Base-by-base conservation (phyloP, 2,113 vertebrate species). In the Mobula hypostoma region DNA sequence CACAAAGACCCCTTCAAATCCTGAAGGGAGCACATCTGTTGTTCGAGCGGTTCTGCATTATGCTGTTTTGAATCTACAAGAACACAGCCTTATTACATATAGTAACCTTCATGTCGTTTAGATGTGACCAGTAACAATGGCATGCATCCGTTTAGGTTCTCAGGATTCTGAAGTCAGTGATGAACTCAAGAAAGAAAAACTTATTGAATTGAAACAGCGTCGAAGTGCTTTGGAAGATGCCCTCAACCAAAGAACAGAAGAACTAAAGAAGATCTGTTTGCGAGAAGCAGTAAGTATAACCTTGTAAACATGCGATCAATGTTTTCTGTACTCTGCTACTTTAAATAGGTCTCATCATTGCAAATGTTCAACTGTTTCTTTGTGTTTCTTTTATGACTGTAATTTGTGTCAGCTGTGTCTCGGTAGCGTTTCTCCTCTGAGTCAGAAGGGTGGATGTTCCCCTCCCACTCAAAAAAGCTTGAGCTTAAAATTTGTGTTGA, bases 111-210 rank as follows among this genome's bases (percentile, higher is more conserved):
- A 58, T 7, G 12, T 74, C 40, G 48, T 7, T 48, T 56, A 3
- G 70, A 76, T 76, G 70, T 56, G 32, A 56, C 36, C 29, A 56
- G 7, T 93, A 93, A 56, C 72, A 48, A 93, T 74, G 48, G 24
- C 72, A 21, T 93, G 91, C n/a, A 0, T 95, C 95, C 82, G 95
- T 94, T 32, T 95, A 99, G 98, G 97, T 95, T 99, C 99, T 94
- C 97, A 97, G 76, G 99, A 99, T 95, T 98, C 98, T 0, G 98
- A 99, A 95, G 96, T 97, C 70, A 98, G 96, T 0, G 98, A 99
- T 94, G 98, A 99, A 70, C 98, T 98, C 94, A 99, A 98, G 96
- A 98, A 98, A 94, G 98, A 99, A 95, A 99, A 99, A 95, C 97
- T 99, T 0, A 96, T 96, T 1, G 98, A 99, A 82, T 96, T 99